Percentiles rank a stretch among this genome's conserved stretches.
These are phyloP conservation scores for Psix sp. DNA, from an alignment of 1,140 invertebrate genomes.

Conservation along the genomic window DNA sequence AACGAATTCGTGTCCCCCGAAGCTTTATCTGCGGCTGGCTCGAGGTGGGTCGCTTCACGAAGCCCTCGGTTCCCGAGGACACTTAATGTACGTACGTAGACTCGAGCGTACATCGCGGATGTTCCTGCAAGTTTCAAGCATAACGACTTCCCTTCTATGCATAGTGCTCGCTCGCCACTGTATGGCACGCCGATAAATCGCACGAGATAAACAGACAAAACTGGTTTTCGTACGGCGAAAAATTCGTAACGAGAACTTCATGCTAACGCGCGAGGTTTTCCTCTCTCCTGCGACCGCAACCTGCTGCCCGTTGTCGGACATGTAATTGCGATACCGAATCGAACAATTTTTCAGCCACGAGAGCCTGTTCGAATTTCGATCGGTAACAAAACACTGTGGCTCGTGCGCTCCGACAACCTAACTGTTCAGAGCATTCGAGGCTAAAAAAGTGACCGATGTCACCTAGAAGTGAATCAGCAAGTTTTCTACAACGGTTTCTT, in stretches of 20 bases:
- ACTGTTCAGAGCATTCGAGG: too few species aligned
- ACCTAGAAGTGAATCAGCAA: too few species aligned
- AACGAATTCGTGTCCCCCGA: conserved; percentile 59
- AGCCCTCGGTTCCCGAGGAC: conserved; percentile 44
- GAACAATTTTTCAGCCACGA: too few species aligned
- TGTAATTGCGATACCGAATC: background rate
- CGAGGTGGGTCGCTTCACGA: conserved; percentile 58
- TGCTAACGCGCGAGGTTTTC: conserved; percentile 50
- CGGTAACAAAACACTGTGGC: too few species aligned
- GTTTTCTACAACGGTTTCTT: too few species aligned
- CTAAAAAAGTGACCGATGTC: too few species aligned
- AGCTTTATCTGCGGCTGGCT: conserved; percentile 53
- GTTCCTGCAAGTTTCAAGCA: conserved; percentile 51
- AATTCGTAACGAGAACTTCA: conserved; percentile 64
- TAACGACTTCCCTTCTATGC: conserved; percentile 61
- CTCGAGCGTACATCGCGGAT: conserved; percentile 38
- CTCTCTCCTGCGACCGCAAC: conserved; percentile 3
- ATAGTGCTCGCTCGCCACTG: conserved; percentile 54
- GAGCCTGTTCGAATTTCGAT: too few species aligned
- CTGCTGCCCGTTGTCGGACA: conserved; percentile 4
- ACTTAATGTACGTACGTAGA: conserved; percentile 51
- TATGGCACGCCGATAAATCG: conserved; percentile 60
- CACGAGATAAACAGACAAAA: conserved; percentile 63
- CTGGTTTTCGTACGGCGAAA: conserved; percentile 61
- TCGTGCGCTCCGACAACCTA: too few species aligned